Evolutionary conservation across 2,797 vertebrate species (phyloP), one percentile per base, ranked within the genome.

Genomic region (Dallia pectoralis): DNA sequence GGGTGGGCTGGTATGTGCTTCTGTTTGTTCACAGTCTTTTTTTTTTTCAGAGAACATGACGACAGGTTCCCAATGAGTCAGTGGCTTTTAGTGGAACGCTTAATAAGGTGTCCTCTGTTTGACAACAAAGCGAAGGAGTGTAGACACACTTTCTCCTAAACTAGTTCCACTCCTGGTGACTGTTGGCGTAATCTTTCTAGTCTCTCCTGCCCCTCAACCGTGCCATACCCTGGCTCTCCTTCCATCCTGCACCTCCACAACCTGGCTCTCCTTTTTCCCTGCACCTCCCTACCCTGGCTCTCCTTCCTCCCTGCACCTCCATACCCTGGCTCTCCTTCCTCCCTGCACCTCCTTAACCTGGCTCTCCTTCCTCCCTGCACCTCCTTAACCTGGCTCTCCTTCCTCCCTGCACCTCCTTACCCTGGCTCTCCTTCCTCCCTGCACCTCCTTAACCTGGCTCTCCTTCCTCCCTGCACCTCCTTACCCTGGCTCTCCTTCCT

Each of bases 1-100:
- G 22, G n/a, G 14, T 16, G 66, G 12, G 66, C 19, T 59, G 61
- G 0, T 72, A 48, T 77, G 36, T 61, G 19, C 71, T 30, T 71
- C 71, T 74, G 63, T 70, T 59, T 61, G 30, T 25, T 63, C 73
- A 63, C 61, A 29, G 11, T 63, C n/a, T 66, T 66, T 12, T 36
- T 25, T 7, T 44, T 12, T 44, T 14, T 67, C 11, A 27, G 36
- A 27, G n/a, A 47, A 25, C 22, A 47, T 14, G 22, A 29, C 66
- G 22, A 29, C 66, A 25, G 53, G 22, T 12, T 56, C 22, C n/a
- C 7, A n/a, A 27, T 44, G 40, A 67, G 25, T 67, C 36, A 18
- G 32, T 32, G 4, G 5, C 62, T 64, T 18, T 32, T 29, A 29
- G 62, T 18, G 11, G 62, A 64, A 64, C 7, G 30, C 27, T n/a